Evolutionary conservation across 2,797 vertebrate genomes (phyloP).

Genomic region (Sus cebifrons): DNA sequence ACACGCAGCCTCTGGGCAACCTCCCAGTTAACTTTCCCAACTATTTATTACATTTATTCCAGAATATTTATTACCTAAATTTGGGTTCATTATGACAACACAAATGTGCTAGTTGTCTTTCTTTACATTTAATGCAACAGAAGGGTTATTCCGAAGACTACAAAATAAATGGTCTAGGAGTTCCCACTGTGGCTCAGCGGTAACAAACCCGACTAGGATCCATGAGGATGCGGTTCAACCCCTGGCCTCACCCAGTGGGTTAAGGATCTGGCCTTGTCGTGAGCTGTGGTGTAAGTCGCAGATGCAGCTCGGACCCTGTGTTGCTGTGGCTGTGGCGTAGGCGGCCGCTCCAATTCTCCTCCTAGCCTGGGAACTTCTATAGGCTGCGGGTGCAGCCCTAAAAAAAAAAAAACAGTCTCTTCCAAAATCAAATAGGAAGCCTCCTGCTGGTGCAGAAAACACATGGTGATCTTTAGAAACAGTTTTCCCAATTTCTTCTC

Average conservation of each 20-base stretch:
- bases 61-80: background rate
- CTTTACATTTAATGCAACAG: background rate
- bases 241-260: too few species aligned
- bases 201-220: too few species aligned
- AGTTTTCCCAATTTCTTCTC: background rate
- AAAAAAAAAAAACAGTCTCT: background rate
- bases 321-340: too few species aligned
- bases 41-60: background rate
- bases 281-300: too few species aligned
- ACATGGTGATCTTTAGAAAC: background rate
- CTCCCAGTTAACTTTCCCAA: background rate
- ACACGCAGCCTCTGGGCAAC: background rate
- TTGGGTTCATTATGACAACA: background rate
- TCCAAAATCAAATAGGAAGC: background rate
- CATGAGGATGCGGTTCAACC: too few species aligned
- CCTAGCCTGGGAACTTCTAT: too few species aligned
- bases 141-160: background rate
- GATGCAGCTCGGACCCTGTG: too few species aligned
- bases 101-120: background rate
- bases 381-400: too few species aligned
- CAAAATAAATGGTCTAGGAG: too few species aligned
- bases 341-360: too few species aligned
- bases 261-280: too few species aligned
- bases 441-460: background rate
- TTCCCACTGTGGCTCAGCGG: too few species aligned